A percentile compares a stretch with the other conserved stretches of the same genome.
These are phyloP conservation scores for Dromaius novaehollandiae DNA, from an alignment of 2,113 vertebrate species.

Conservation along the genomic window DNA sequence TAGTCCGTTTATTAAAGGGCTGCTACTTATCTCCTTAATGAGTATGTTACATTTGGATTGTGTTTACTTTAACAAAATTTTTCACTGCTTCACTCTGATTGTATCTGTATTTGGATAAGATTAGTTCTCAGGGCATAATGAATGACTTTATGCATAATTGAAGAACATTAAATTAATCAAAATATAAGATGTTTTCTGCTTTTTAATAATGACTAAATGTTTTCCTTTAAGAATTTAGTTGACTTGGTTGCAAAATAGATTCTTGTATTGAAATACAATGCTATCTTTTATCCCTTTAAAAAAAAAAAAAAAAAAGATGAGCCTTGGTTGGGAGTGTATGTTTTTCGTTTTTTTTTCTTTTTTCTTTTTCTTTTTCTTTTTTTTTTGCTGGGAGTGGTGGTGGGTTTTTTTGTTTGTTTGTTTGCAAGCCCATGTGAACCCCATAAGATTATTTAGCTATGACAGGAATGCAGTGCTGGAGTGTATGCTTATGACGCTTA, in stretches of 20 bases:
- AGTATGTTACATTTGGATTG: conserved; percentile 23
- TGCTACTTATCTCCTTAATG: conserved; percentile 20
- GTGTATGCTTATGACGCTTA: conserved; percentile 7
- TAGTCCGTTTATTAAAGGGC: not conserved
- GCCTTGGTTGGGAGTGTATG: not conserved
- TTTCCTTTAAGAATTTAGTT: conserved; percentile 36
- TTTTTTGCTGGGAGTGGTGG: not conserved
- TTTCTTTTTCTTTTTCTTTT: not conserved
- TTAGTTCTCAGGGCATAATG: conserved; percentile 54
- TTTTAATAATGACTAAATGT: conserved; percentile 46
- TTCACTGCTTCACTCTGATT: conserved; percentile 29
- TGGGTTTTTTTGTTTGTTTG: too few relatives aligned
- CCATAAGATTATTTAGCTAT: not conserved
- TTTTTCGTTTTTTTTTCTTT: not conserved
- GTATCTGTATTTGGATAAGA: conserved; percentile 62
- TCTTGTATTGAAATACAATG: conserved; percentile 20
- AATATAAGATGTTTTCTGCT: conserved; percentile 52
- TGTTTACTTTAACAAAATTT: conserved; percentile 72
- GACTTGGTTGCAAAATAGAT: conserved; percentile 3
- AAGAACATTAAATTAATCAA: conserved; percentile 69
- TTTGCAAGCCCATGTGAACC: not conserved
- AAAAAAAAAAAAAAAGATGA: not conserved
- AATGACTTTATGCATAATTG: conserved; percentile 60
- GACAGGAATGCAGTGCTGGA: not conserved
- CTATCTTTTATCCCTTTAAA: not conserved